Base-by-base conservation (phyloP, 2,888 invertebrate genomes). In the Urechis unicinctus region DNA sequence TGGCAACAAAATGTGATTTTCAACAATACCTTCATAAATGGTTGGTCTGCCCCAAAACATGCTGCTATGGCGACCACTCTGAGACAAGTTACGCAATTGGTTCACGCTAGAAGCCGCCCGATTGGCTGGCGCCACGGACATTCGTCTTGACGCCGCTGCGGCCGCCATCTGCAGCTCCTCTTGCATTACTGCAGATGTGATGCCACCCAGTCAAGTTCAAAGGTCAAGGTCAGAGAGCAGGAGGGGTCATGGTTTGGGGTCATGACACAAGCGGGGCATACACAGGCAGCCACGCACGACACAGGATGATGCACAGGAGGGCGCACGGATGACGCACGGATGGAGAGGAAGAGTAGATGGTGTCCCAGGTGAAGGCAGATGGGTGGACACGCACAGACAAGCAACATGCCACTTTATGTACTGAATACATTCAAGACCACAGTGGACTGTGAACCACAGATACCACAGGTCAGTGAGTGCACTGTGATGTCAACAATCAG, bases 101-200 rank as follows among this genome's bases (percentile, higher is more conserved):
- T 36, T 36, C 55, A 71, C 67, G 66, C 73, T 75, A 55, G 71
- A 59, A 51, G 70, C 56, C 48, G 50, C 62, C n/a, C 76, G 71
- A 68, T 73, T 75, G 64, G 70, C 67, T 26, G 75, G 77, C 50
- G 77, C 77, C 42, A 77, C 71, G 49, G 77, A 77, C 57, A 78
- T 74, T 54, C 78, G 71, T 45, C 78, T 68, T 31, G 75, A 73
- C 1, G 65, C 62, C 67, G 72, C 61, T 68, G 69, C 57, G 41
- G 55, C 53, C 2, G 53, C 52, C 66, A 74, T 62, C 65, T 68
- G 70, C 57, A 75, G 65, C 63, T 76, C 76, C 62, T 75, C 76
- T 61, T 70, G 73, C 56, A 71, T 57, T 22, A 68, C 69, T 70
- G 41, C 41, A 36, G 41, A 36, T 36, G 9, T 36, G 9, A 36